phyloP scores from a whole-genome alignment of 2,888 invertebrate species.

The Cataglyphis albicans region DNA sequence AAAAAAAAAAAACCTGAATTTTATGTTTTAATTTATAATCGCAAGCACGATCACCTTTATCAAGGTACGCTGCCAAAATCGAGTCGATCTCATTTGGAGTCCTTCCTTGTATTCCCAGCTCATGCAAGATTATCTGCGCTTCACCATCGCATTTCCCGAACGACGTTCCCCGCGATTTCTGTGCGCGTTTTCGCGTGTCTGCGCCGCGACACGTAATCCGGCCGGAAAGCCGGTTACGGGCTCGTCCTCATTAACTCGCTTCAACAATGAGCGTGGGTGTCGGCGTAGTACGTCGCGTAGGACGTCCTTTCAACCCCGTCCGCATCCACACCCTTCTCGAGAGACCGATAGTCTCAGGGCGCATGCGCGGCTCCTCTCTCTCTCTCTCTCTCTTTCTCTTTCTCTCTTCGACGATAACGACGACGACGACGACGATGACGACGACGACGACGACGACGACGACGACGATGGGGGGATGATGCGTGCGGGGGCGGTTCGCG shows the following conservation, averaged over 20 bases:
- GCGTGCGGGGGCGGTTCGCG: conserved; percentile 68
- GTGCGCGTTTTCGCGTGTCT: conserved; percentile 31
- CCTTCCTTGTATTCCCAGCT: background rate
- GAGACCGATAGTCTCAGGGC: conserved; percentile 49
- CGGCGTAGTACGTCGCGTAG: conserved; percentile 71
- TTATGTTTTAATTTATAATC: background rate
- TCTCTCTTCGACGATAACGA: background rate
- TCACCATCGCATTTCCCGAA: background rate
- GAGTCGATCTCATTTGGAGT: conserved; percentile 26
- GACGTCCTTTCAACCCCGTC: conserved; percentile 68
- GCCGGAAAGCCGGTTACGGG: conserved; percentile 69
- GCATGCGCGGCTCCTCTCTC: conserved; percentile 55
- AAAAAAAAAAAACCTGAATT: no score
- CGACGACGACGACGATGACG: background rate
- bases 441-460: conserved; percentile 61
- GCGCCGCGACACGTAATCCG: conserved; percentile 52
- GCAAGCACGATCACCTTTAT: background rate
- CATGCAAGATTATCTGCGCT: background rate
- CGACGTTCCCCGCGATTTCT: background rate
- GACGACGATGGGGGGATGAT: conserved; percentile 41
- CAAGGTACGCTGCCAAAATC: background rate
- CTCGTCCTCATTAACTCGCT: conserved; percentile 73
- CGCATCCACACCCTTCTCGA: conserved; percentile 71
- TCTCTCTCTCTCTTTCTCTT: background rate
- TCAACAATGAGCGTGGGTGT: conserved; percentile 74